Evolutionary conservation across 1,140 invertebrate genomes (phyloP), one percentile per base, ranked within the genome.

Genomic region (Cephus cinctus): DNA sequence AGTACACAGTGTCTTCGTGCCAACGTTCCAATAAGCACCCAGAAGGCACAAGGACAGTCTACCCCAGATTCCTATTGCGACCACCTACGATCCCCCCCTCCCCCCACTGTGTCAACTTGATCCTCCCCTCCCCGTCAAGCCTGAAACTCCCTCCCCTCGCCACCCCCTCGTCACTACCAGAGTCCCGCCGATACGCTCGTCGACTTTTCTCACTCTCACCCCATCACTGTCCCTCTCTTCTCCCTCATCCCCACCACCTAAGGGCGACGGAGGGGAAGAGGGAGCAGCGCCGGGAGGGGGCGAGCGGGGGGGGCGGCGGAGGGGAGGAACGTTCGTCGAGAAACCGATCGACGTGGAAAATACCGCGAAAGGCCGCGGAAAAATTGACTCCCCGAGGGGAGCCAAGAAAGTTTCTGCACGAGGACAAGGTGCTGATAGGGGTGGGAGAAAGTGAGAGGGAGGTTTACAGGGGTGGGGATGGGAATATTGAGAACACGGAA

Each of bases 1-100:
- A 63, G 65, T 66, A 67, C 14, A 30, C 14, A 30, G 69, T 65
- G 69, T 68, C 64, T 69, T 66, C 63, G 67, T 73, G 70, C 70
- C 70, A 73, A 73, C 67, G 67, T 71, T 70, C 66, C 68, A 69
- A 71, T 71, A 69, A 71, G 67, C 64, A 67, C 61, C 65, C 61
- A 63, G 65, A 67, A 70, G 27, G 65, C 65, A 62, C 69, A 74
- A 74, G 71, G 69, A 72, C 69, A 69, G 71, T 58, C 63, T 73
- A 74, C 70, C 71, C 71, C 62, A 73, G 70, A 71, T 74, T 71
- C 71, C 68, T 67, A 70, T 73, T 66, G 59, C 68, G 60, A 66
- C 66, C 67, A 65, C 61, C 68, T 71, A 68, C 62, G 51, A 59
- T 52, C 57, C 38, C 50, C 53, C 38, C 27, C 42, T 39, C 56